A percentile compares a stretch with the other conserved stretches of the same genome.
Evolutionary conservation across 2,113 vertebrate genomes (phyloP).

Genomic region (Cyphomyrus plagiostoma): DNA sequence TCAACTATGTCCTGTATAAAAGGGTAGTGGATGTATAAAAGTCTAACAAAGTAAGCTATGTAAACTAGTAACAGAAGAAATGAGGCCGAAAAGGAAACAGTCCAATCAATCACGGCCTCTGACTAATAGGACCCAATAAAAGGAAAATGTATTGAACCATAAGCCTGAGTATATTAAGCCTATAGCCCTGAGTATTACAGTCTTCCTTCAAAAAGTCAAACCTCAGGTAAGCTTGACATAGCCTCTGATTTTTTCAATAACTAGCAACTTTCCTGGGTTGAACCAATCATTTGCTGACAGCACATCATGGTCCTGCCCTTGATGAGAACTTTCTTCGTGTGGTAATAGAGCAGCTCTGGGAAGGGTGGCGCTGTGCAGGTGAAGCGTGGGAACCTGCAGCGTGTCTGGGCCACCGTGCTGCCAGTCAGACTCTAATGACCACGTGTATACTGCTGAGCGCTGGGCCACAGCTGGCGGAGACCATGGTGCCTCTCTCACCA

Average conservation of each 20-base stretch:
- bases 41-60: neutral
- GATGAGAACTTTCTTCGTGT: neutral
- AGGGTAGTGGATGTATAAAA: neutral
- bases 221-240: no score
- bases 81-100: neutral
- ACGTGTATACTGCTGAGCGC: conserved; percentile 26
- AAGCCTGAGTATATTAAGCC: no score
- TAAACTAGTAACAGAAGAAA: neutral
- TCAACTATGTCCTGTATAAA: neutral
- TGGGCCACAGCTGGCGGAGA: conserved; percentile 20
- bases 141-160: neutral
- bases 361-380: neutral
- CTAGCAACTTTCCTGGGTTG: neutral
- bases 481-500: conserved; percentile 22
- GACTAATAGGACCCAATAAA: neutral
- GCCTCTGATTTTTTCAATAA: no score
- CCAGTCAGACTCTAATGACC: conserved; percentile 29
- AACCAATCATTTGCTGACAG: neutral
- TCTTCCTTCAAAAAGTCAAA: no score
- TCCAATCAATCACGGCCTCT: neutral
- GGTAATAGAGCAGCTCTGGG: neutral
- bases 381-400: conserved; percentile 6
- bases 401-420: conserved; percentile 19
- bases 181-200: no score
- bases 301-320: neutral